Conservation (phyloP, 2,797 vertebrate genomes). For the Psittacula echo region DNA sequence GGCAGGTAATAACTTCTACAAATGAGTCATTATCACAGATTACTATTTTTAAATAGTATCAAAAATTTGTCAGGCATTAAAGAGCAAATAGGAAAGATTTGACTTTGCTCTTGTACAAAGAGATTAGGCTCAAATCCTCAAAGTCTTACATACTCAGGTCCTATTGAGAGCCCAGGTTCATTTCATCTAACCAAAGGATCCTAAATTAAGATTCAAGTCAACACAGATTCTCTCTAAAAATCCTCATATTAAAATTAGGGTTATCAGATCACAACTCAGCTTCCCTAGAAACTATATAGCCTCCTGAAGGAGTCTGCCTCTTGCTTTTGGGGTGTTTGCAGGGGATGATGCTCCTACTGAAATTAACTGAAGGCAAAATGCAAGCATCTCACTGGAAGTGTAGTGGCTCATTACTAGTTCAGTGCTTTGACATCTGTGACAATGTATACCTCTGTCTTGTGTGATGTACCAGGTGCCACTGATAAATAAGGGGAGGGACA, state of each 20-base stretch:
- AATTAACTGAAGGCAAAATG: not conserved
- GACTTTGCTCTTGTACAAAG: not conserved
- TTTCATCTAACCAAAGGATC: not conserved
- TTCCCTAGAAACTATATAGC: not conserved
- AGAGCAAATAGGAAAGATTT: not conserved
- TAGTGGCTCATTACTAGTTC: fast-evolving
- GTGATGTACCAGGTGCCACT: not conserved
- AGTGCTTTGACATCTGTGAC: not conserved
- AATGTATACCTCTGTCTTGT: not conserved
- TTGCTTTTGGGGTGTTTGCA: not conserved
- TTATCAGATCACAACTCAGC: fast-evolving
- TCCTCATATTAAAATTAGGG: not conserved
- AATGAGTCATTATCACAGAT: not conserved
- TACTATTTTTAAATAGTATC: not conserved
- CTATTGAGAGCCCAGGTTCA: not conserved
- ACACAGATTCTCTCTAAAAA: not conserved
- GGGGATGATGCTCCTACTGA: fast-evolving
- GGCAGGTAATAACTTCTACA: not conserved
- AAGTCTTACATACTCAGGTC: not conserved
- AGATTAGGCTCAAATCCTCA: not conserved
- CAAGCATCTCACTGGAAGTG: not conserved
- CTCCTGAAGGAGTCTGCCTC: not conserved
- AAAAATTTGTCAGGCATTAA: not conserved
- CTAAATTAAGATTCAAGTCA: not conserved
- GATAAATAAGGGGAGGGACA: not conserved